Conservation (phyloP, 2,113 vertebrate genomes). For the Polypterus senegalus region DNA sequence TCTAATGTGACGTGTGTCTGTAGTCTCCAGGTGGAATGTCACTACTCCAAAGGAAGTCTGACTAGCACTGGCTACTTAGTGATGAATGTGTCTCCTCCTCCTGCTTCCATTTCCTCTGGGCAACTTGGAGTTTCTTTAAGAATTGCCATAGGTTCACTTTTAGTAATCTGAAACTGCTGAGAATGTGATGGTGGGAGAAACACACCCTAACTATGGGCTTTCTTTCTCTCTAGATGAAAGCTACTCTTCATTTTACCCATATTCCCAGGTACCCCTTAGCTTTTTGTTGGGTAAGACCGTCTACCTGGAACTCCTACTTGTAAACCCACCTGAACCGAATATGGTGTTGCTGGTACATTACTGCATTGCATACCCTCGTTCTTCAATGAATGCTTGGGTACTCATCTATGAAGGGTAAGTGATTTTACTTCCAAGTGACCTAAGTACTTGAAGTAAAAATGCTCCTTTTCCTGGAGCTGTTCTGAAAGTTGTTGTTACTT, state of each 20-base stretch:
- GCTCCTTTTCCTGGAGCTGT: no score
- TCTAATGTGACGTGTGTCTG: not conserved
- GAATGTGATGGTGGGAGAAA: no score
- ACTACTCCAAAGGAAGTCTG: constrained; percentile 26
- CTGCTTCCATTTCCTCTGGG: constrained; percentile 17
- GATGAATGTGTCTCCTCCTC: constrained; percentile 18
- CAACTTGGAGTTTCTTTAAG: constrained; percentile 32
- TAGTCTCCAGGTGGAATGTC: constrained; percentile 48
- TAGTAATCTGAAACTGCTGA: no score
- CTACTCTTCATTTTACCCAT: constrained; percentile 25
- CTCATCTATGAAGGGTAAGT: constrained; percentile 46
- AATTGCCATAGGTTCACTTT: constrained; percentile 35
- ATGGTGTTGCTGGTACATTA: constrained; percentile 43
- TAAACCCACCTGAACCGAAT: constrained; percentile 25
- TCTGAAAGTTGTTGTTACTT: no score
- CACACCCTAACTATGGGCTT: no score
- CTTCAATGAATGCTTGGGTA: constrained; percentile 37
- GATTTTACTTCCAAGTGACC: no score
- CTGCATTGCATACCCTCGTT: constrained; percentile 47
- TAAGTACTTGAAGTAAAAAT: no score
- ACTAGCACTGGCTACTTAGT: constrained; percentile 40
- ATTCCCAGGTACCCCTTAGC: constrained; percentile 28
- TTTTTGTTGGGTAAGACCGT: constrained; percentile 37
- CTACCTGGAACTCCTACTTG: constrained; percentile 27
- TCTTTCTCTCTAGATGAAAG: constrained; percentile 25